Base-by-base conservation (phyloP, 2,888 invertebrate genomes). In the Cyclophora albipunctata region DNA sequence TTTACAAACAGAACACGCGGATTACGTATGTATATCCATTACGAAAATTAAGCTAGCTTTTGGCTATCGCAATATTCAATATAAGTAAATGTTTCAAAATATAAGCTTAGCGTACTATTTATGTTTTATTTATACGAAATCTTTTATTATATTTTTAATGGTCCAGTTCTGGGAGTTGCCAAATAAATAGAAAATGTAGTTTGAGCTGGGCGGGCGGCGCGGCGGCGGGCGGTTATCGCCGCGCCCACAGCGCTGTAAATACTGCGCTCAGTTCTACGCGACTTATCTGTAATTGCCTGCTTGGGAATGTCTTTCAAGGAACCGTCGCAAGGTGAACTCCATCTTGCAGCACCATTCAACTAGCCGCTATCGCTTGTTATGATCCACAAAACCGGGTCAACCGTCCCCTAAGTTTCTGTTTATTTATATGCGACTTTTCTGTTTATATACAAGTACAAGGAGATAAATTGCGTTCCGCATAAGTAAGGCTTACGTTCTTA, bases 401-500 rank as follows among this genome's bases (percentile, higher is more conserved):
- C 81, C 66, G 69, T 63, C 48, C 58, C 55, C 57, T 67, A 58
- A 64, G 73, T 72, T 72, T 72, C 66, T 62, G 75, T 77, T 75
- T 75, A 70, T 76, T 71, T 74, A 70, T 75, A 69, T 69, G 62
- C 52, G 53, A 60, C 57, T 51, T 54, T 62, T 55, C 54, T 55
- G 49, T 52, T 46, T 48, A 54, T 49, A 49, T 49, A 35, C 47
- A 43, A 37, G 45, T 50, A 45, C 48, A 49, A 52, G 47, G 49
- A 55, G 48, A 51, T 47, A 52, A 52, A 52, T 52, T 50, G 40
- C 47, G 45, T 46, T 4, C 46, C 45, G 48, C 48, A 43, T 52
- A 56, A 89, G 53, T 49, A 57, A 49, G 55, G 58, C 93, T 94
- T 91, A 97, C 97, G 89, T 96, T 97, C 91, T 98, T 98, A 89